Evolutionary conservation across 2,797 vertebrate species (phyloP).

Genomic region (Botia almorhae): DNA sequence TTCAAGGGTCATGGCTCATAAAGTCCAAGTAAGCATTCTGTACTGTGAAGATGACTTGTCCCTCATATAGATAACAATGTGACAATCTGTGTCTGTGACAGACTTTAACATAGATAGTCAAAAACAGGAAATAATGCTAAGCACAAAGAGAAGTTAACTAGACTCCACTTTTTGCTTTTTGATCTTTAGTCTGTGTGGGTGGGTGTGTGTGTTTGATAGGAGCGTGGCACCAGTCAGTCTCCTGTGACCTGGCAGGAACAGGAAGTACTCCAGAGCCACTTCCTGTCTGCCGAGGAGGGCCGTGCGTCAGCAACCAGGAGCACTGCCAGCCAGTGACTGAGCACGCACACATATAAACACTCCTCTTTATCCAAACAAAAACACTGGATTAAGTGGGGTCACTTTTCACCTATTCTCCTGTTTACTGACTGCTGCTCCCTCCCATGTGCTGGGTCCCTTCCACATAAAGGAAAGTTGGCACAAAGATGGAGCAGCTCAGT

Average conservation of each 20-base stretch:
- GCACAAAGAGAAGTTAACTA: constrained; percentile 44
- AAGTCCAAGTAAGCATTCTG: constrained; percentile 2
- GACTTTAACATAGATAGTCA: constrained; percentile 30
- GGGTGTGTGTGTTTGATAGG: constrained; percentile 42
- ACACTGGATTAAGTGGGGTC: constrained; percentile 28
- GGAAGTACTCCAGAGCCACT: constrained; percentile 81
- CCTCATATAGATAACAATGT: constrained; percentile 44
- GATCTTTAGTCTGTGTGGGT: constrained; percentile 36
- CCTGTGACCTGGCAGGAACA: constrained; percentile 80
- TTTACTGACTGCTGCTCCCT: constrained; percentile 26
- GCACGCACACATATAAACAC: constrained; percentile 21
- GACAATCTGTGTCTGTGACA: constrained; percentile 29
- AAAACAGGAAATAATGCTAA: constrained; percentile 51
- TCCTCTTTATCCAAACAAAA: constrained; percentile 38
- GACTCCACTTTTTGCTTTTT: constrained; percentile 36
- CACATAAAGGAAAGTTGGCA: constrained; percentile 49
- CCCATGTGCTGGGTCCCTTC: not conserved
- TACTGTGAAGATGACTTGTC: constrained; percentile 18
- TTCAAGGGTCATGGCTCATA: not conserved
- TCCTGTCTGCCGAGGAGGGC: constrained; percentile 76
- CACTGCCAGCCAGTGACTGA: constrained; percentile 50
- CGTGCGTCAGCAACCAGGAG: constrained; percentile 70
- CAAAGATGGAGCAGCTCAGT: constrained; percentile 10
- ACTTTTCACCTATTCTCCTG: constrained; percentile 46
- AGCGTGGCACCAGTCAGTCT: constrained; percentile 82